phyloP scores from a whole-genome alignment of 1,140 invertebrate species.

The Drosophila lowei region DNA sequence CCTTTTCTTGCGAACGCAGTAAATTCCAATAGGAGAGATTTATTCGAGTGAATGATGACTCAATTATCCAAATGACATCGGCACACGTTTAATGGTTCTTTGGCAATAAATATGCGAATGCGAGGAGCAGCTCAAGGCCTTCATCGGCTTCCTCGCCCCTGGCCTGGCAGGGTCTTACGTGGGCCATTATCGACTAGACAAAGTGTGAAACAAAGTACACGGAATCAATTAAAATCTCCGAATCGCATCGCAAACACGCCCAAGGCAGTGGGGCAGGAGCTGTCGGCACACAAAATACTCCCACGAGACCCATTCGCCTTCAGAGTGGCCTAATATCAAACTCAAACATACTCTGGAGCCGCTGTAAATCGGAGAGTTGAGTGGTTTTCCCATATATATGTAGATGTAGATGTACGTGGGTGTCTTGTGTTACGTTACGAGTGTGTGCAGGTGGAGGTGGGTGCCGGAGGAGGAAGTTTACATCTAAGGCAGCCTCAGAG shows the following conservation, averaged over 20 bases:
- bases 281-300: constrained; percentile 58
- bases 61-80: constrained; percentile 39
- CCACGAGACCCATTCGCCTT: constrained; percentile 61
- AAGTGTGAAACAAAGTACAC: constrained; percentile 23
- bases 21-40: constrained; percentile 12
- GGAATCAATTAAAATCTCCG: constrained; percentile 68
- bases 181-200: constrained; percentile 53
- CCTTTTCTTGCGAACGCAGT: neutral
- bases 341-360: constrained; percentile 16
- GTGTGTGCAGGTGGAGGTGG: too few species aligned
- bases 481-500: too few species aligned
- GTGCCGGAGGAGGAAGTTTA: too few species aligned
- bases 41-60: constrained; percentile 33
- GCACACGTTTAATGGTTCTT: constrained; percentile 32
- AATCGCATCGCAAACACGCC: constrained; percentile 43
- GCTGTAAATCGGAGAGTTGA: too few species aligned
- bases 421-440: too few species aligned
- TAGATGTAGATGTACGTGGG: constrained; percentile 27
- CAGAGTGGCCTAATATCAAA: constrained; percentile 39
- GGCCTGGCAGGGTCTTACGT: constrained; percentile 15
- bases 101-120: constrained; percentile 12
- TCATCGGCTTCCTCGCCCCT: neutral
- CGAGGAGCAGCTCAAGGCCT: neutral
- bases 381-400: constrained; percentile 3
- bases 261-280: constrained; percentile 18